Evolutionary conservation across 2,888 invertebrate species (phyloP), one percentile per base, ranked within the genome.

Genomic region (Adela reaumurella): DNA sequence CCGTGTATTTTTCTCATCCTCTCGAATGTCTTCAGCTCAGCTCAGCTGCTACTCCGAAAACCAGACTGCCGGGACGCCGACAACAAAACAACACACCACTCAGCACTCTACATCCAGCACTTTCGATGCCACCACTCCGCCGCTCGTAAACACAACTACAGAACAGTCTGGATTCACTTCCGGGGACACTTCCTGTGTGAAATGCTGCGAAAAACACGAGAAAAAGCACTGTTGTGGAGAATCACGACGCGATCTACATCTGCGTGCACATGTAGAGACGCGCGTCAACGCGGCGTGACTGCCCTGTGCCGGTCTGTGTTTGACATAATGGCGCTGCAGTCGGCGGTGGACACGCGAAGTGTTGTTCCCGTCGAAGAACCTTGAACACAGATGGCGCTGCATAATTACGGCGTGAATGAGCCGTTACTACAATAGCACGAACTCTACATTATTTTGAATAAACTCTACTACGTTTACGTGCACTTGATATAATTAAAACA

Each of bases 271-370:
- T 70, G 69, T 65, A 70, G 65, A 69, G 65, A 69, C 74, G 73
- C 74, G 72, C 71, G 70, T 68, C 73, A 74, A 74, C 76, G 76
- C 74, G 74, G 76, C 76, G 74, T 76, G 76, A 74, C 77, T 78
- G 74, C 71, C 19, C 35, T n/a, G 46, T 18, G 17, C 70, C 66
- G 68, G 68, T 62, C 67, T n/a, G n/a, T n/a, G 70, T 64, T 60
- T 74, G 73, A 72, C 71, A 74, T 67, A 65, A 70, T 60, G 69
- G 73, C 74, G 76, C 73, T 62, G 55, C 52, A 42, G 41, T 35
- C 48, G 41, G 53, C 57, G 68, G 62, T 53, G 53, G 54, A 53
- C 59, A 47, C 46, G 17, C 1, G 61, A 67, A 71, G 65, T 68
- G 35, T 11, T 14, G 8, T 14, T 35, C 3, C 11, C 14, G 35